Percentiles rank a stretch among this genome's conserved stretches.
Evolutionary conservation across 2,888 invertebrate species (phyloP).

Genomic region (Cryptosula pallasiana): DNA sequence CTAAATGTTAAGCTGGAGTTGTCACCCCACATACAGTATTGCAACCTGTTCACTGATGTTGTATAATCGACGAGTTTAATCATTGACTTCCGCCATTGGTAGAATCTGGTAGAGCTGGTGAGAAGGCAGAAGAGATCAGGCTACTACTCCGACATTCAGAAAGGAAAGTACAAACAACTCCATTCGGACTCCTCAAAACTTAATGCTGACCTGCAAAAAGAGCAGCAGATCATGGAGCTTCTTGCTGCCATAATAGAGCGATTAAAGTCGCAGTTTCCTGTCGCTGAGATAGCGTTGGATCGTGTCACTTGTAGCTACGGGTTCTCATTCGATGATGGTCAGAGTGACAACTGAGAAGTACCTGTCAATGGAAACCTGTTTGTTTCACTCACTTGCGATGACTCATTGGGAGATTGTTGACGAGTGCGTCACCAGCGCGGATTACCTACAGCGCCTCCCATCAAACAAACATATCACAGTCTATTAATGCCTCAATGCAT

Average conservation of each 20-base stretch:
- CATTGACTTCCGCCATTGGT: no score
- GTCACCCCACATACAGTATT: no score
- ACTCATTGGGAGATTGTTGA: no score
- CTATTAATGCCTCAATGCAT: no score
- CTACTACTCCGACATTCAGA: background rate
- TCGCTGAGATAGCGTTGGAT: background rate
- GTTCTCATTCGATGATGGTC: background rate
- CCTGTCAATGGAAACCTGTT: background rate
- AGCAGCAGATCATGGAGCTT: background rate
- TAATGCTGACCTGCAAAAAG: background rate
- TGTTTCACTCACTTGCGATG: background rate
- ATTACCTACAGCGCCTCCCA: background rate
- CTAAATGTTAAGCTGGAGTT: no score
- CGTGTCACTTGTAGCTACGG: conserved; percentile 21
- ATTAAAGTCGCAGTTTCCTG: background rate
- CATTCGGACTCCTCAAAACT: background rate
- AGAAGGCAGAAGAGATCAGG: background rate
- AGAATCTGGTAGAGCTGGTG: conserved; percentile 23
- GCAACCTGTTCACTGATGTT: no score
- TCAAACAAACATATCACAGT: background rate
- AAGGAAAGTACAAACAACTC: background rate
- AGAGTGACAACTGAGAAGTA: background rate
- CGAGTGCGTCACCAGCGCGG: background rate
- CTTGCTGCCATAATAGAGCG: background rate
- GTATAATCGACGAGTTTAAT: no score